These are phyloP conservation scores for Cryptomyrus ogoouensis DNA, from an alignment of 2,113 vertebrate genomes.

Conservation along the genomic window DNA sequence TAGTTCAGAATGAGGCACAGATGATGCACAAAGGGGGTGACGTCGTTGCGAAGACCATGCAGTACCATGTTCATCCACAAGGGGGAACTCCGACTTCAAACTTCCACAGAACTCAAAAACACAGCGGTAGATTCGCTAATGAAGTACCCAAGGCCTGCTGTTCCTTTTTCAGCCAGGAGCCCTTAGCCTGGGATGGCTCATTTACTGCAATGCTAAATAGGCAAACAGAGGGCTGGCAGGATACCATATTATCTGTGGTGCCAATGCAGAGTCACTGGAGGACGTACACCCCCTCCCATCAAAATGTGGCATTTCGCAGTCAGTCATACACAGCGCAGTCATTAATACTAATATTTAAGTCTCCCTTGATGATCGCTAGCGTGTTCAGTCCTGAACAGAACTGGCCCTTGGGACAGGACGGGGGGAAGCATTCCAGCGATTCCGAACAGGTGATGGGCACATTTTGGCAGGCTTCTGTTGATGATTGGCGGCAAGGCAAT, in stretches of 20 bases:
- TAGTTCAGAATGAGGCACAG: neutral
- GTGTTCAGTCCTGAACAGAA: neutral
- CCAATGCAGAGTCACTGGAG: constrained; percentile 29
- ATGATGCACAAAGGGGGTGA: neutral
- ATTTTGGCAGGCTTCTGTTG: neutral
- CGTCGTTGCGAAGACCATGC: neutral
- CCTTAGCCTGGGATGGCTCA: constrained; percentile 36
- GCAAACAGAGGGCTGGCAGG: constrained; percentile 24
- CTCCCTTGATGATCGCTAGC: neutral
- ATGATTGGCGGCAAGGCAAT: neutral
- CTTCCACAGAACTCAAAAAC: neutral
- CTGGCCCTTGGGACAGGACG: neutral
- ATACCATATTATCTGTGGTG: constrained; percentile 27
- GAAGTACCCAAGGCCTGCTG: constrained; percentile 42
- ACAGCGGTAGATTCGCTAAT: constrained; percentile 33
- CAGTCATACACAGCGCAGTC: neutral
- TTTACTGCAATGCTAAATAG: constrained; percentile 18
- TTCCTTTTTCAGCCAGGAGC: constrained; percentile 32
- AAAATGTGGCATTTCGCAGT: neutral
- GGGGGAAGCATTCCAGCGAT: neutral
- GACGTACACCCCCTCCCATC: neutral
- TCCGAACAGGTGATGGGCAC: neutral
- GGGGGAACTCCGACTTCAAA: constrained; percentile 50
- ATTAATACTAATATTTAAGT: constrained; percentile 13
- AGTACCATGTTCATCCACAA: constrained; percentile 31